Evolutionary conservation across 2,888 invertebrate species (phyloP).

Genomic region (Tetragnatha montana): DNA sequence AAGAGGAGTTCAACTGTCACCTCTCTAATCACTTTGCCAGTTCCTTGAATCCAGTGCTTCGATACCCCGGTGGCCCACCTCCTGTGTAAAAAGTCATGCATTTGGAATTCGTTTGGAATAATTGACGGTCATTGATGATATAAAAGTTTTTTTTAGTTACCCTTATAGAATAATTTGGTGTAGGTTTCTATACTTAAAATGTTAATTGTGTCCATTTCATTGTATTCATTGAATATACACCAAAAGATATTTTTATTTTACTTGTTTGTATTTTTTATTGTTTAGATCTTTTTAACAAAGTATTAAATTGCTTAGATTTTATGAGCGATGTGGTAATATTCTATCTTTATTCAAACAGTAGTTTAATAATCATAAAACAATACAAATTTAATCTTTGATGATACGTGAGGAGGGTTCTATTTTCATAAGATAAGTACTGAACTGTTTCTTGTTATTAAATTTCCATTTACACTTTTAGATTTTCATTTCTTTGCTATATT

Average conservation of each 20-base stretch:
- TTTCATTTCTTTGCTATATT: conserved; percentile 6
- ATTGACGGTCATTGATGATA: too few relatives aligned
- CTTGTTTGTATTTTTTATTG: conserved; percentile 23
- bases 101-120: not conserved
- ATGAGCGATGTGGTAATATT: conserved; percentile 28
- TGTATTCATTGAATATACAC: conserved; percentile 21
- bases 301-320: too few relatives aligned
- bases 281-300: conserved; percentile 34
- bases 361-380: not conserved
- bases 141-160: too few relatives aligned
- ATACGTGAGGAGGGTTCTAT: not conserved
- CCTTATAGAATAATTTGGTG: too few relatives aligned
- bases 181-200: too few relatives aligned
- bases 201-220: not conserved
- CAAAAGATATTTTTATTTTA: conserved; percentile 28
- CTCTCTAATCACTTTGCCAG: conserved; percentile 88
- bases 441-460: conserved; percentile 9
- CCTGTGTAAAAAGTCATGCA: conserved; percentile 82
- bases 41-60: conserved; percentile 90
- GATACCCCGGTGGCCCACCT: conserved; percentile 94
- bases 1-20: conserved; percentile 89
- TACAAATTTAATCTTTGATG: not conserved
- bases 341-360: not conserved
- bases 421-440: conserved; percentile 65
- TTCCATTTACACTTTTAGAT: not conserved